Conservation (phyloP, 2,888 invertebrate genomes). For the Athetis lepigone region DNA sequence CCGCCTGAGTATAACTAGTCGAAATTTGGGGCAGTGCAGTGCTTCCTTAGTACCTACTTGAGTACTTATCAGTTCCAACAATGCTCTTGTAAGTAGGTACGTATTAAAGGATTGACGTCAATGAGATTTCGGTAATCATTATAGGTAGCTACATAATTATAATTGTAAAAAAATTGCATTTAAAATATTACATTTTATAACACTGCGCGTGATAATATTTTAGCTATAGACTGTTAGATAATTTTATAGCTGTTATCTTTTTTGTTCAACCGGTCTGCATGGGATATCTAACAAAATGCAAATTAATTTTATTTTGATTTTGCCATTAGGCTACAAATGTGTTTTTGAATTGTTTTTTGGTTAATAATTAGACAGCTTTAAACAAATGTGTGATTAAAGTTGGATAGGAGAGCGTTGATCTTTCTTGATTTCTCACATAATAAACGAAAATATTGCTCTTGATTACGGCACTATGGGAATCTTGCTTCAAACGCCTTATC, state of each 20-base stretch:
- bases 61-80: conserved; percentile 23
- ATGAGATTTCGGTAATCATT: conserved; percentile 30
- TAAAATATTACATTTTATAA: conserved; percentile 16
- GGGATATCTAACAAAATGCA: conserved; percentile 21
- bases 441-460: too few relatives aligned
- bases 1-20: background rate
- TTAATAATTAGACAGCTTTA: background rate
- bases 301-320: conserved; percentile 20
- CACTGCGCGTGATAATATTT: conserved; percentile 12
- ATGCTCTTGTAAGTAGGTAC: conserved; percentile 12
- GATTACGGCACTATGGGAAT: too few relatives aligned
- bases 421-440: background rate
- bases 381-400: background rate
- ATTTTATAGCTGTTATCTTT: conserved; percentile 18
- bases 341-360: background rate
- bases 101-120: conserved; percentile 26
- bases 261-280: conserved; percentile 3
- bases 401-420: background rate
- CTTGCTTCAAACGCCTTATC: too few relatives aligned
- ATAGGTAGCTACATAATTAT: background rate
- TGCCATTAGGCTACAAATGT: background rate
- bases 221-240: conserved; percentile 19
- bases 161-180: conserved; percentile 17
- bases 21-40: background rate
- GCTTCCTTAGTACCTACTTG: background rate